These are phyloP conservation scores for Lacerta bilineata DNA, from an alignment of 2,797 vertebrate species.

Conservation along the genomic window DNA sequence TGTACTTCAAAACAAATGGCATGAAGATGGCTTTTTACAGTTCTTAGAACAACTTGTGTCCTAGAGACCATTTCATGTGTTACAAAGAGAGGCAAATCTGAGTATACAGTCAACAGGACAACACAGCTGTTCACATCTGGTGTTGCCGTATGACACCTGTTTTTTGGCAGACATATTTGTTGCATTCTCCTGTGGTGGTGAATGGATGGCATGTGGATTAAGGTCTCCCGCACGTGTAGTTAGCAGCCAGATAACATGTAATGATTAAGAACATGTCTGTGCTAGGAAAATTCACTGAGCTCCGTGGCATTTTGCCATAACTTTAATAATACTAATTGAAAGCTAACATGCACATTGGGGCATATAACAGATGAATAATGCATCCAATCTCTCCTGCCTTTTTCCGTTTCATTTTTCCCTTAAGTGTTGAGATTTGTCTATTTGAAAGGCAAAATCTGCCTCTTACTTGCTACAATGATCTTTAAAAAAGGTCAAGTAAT, in stretches of 20 bases:
- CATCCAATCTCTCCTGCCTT: background rate
- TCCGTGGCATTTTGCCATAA: background rate
- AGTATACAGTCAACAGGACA: background rate
- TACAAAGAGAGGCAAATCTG: background rate
- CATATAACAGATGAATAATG: background rate
- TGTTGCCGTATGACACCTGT: background rate
- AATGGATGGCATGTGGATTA: too few species aligned
- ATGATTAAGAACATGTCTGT: background rate
- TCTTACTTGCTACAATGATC: background rate
- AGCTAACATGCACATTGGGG: background rate
- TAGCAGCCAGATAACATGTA: background rate
- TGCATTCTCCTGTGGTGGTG: background rate
- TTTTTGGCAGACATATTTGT: background rate
- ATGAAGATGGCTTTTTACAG: background rate
- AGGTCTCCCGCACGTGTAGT: background rate
- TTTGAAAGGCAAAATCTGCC: background rate
- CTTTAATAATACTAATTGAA: constrained; percentile 4
- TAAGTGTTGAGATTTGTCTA: background rate
- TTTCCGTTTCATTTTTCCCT: background rate
- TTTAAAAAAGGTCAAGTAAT: constrained; percentile 25
- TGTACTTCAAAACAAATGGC: background rate
- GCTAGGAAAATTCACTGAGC: background rate
- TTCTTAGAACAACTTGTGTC: background rate
- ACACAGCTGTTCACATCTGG: background rate
- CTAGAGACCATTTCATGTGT: background rate